These are phyloP conservation scores for Apostichopus leukothele DNA, from an alignment of 53 echinoderm and acorn worm genomes.

Conservation along the genomic window DNA sequence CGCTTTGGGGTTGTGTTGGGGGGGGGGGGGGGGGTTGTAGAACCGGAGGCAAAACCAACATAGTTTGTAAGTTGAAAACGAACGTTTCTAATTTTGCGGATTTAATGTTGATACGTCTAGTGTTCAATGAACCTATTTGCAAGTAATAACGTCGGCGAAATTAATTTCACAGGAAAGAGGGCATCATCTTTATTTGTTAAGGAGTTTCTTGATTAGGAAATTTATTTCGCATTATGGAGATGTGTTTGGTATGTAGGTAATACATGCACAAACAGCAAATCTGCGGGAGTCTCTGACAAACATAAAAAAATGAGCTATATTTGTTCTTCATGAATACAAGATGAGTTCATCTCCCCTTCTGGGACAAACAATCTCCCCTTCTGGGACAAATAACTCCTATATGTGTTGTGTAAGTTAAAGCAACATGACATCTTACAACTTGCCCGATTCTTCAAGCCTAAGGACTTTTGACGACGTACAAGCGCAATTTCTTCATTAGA, in stretches of 20 bases:
- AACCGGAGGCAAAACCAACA: background rate
- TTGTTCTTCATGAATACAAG: constrained; percentile 14
- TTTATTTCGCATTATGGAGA: background rate
- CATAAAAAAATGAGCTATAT: background rate
- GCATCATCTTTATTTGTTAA: background rate
- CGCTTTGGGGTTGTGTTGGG: too few species aligned
- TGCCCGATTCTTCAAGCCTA: too few species aligned
- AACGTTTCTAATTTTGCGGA: background rate
- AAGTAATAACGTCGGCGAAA: background rate
- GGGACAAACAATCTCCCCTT: background rate
- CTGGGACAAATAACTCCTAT: background rate
- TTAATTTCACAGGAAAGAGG: background rate
- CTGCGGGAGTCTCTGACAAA: background rate
- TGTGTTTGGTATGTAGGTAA: background rate
- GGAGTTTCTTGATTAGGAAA: background rate
- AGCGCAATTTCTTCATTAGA: background rate
- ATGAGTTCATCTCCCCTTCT: background rate
- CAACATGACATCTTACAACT: background rate
- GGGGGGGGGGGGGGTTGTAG: background rate
- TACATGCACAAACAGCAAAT: background rate
- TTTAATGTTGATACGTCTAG: background rate
- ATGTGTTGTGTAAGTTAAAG: background rate
- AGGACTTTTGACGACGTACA: background rate
- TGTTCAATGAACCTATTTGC: background rate
- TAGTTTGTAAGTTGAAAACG: background rate